These are phyloP conservation scores for Eupsilia transversa DNA, from an alignment of 2,888 invertebrate genomes.

Conservation along the genomic window DNA sequence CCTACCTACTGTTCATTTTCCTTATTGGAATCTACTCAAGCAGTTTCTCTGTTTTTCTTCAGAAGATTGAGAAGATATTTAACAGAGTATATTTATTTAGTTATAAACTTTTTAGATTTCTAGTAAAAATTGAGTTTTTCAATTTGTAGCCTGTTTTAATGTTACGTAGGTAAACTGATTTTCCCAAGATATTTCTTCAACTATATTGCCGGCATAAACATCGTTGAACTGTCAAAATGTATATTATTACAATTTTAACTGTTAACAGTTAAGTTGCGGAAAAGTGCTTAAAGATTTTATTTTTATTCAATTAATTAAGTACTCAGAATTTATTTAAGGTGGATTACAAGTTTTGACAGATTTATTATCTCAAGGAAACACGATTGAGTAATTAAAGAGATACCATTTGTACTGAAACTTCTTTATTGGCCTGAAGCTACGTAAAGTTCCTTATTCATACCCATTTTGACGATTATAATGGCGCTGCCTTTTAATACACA, in stretches of 20 bases:
- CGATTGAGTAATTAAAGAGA: conserved; percentile 50
- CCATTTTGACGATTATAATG: conserved; percentile 4
- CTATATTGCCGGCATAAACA: neutral
- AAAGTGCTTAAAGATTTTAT: conserved; percentile 42
- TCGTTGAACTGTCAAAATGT: neutral
- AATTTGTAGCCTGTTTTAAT: neutral
- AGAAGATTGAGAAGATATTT: neutral
- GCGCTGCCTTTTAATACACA: neutral
- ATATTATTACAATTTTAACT: conserved; percentile 10
- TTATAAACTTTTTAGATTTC: neutral
- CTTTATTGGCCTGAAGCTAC: conserved; percentile 22
- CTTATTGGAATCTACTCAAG: neutral
- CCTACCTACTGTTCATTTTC: conserved; percentile 4
- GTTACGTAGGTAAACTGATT: neutral
- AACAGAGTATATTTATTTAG: neutral
- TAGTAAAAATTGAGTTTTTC: neutral
- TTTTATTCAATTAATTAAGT: conserved; percentile 44
- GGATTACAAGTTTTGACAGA: conserved; percentile 56
- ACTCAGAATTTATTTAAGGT: conserved; percentile 18
- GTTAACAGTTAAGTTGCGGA: neutral
- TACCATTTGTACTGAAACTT: conserved; percentile 37
- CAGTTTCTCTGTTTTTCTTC: neutral
- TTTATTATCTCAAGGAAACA: conserved; percentile 46
- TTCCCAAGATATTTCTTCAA: neutral
- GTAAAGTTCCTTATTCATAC: neutral